Percentiles rank a stretch among this genome's conserved stretches.
These are phyloP conservation scores for Caradrina kadenii DNA, from an alignment of 2,888 invertebrate genomes.

Conservation along the genomic window DNA sequence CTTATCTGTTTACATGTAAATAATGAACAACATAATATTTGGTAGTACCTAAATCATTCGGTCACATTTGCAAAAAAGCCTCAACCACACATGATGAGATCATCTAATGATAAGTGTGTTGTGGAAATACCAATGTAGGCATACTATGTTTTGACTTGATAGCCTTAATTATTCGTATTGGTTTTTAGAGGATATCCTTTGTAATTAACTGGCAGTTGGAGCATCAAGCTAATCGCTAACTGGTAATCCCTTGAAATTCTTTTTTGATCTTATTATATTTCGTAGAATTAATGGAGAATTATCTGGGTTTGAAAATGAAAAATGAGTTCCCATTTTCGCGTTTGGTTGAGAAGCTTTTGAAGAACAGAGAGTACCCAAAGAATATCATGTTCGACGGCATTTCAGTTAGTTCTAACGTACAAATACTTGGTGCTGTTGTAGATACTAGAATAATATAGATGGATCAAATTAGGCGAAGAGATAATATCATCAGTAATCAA, in stretches of 20 bases:
- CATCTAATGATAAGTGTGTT: slow-evolving; percentile 49
- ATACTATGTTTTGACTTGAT: slow-evolving; percentile 13
- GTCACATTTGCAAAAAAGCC: slow-evolving; percentile 29
- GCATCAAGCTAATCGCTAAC: slow-evolving; percentile 2
- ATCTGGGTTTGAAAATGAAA: slow-evolving; percentile 9
- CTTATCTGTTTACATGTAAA: slow-evolving; percentile 7
- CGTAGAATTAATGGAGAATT: too few relatives aligned
- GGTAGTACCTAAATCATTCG: slow-evolving; percentile 7
- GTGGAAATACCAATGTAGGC: slow-evolving; percentile 28
- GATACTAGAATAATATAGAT: slow-evolving; percentile 7
- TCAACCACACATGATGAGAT: slow-evolving; percentile 46
- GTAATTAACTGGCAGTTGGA: slow-evolving; percentile 2
- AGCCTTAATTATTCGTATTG: slow-evolving; percentile 18
- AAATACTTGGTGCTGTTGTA: slow-evolving; percentile 13
- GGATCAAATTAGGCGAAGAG: slow-evolving; percentile 24
- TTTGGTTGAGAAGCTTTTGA: background rate
- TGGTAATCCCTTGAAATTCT: slow-evolving; percentile 4
- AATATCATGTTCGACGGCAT: background rate
- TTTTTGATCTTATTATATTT: background rate
- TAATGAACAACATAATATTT: slow-evolving; percentile 13
- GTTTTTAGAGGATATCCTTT: slow-evolving; percentile 31
- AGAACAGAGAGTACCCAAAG: too few relatives aligned
- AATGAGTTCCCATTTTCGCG: background rate
- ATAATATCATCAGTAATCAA: slow-evolving; percentile 44
- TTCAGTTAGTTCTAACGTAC: background rate